Conservation (phyloP, 2,113 vertebrate genomes). For the Bubo blakistoni region DNA sequence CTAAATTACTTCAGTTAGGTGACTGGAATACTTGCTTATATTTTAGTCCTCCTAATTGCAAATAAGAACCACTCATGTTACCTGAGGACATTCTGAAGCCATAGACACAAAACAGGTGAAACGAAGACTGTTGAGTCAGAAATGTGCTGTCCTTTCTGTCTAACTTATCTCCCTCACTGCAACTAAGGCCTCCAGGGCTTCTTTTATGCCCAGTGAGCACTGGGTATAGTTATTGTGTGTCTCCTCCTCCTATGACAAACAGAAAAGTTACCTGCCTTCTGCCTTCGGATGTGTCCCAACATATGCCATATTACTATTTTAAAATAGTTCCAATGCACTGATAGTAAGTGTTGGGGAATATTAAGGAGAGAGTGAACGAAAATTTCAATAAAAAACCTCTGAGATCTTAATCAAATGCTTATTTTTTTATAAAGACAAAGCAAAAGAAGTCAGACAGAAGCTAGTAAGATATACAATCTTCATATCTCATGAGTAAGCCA, state of each 20-base stretch:
- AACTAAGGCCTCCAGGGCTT: background rate
- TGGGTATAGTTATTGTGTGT: background rate
- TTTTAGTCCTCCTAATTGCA: background rate
- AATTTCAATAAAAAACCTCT: background rate
- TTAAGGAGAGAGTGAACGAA: background rate
- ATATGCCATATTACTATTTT: background rate
- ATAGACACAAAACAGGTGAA: background rate
- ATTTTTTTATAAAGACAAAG: background rate
- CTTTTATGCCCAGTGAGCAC: background rate
- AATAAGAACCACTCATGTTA: accelerated
- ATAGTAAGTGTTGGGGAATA: background rate
- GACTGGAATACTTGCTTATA: background rate
- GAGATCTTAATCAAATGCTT: background rate
- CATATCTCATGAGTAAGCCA: background rate
- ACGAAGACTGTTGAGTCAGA: background rate
- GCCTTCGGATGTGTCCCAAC: background rate
- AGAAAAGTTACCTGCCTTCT: background rate
- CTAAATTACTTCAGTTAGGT: background rate
- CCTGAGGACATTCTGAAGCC: background rate
- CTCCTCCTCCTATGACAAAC: background rate
- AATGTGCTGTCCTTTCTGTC: background rate
- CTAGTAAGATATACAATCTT: background rate
- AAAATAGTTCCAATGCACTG: background rate
- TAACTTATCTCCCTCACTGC: background rate
- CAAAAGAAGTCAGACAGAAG: background rate